These are phyloP conservation scores for Eulimnadia texana DNA, from an alignment of 1,140 invertebrate species.

Conservation along the genomic window DNA sequence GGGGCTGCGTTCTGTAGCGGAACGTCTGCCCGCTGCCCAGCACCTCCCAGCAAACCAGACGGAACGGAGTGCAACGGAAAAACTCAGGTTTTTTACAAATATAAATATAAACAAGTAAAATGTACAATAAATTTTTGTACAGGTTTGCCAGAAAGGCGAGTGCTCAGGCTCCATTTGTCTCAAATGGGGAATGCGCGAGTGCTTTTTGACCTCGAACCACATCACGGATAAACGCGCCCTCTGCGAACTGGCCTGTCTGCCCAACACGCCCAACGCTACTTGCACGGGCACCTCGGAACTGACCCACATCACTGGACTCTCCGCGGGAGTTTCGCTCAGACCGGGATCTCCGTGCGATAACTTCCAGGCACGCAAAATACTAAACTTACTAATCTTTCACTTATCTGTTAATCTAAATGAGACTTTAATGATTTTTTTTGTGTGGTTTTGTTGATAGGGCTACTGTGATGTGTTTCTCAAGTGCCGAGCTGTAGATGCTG, in stretches of 20 bases:
- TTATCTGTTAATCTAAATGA: too few relatives aligned
- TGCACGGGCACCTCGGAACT: slow-evolving; percentile 72
- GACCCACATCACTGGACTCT: slow-evolving; percentile 52
- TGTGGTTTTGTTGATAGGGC: slow-evolving; percentile 45
- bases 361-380: slow-evolving; percentile 52
- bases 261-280: slow-evolving; percentile 52
- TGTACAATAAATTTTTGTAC: too few relatives aligned
- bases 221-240: slow-evolving; percentile 72
- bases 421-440: slow-evolving; percentile 1
- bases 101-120: too few relatives aligned
- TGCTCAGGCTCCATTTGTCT: slow-evolving; percentile 92
- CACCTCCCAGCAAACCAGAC: slow-evolving; percentile 53
- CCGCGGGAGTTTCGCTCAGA: slow-evolving; percentile 67
- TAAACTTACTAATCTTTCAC: background rate
- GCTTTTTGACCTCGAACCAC: slow-evolving; percentile 78
- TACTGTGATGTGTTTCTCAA: slow-evolving; percentile 98
- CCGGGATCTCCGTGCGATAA: slow-evolving; percentile 96
- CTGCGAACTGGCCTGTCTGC: slow-evolving; percentile 91
- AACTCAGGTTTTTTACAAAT: slow-evolving; percentile 38
- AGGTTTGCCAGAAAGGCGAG: slow-evolving; percentile 84
- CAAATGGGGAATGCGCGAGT: slow-evolving; percentile 85
- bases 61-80: slow-evolving; percentile 73
- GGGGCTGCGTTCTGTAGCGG: slow-evolving; percentile 72
- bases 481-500: slow-evolving; percentile 92
- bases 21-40: slow-evolving; percentile 68